Percentiles rank a stretch among this genome's conserved stretches.
Evolutionary conservation across 2,888 invertebrate genomes (phyloP).

Genomic region (Germaria angustata): DNA sequence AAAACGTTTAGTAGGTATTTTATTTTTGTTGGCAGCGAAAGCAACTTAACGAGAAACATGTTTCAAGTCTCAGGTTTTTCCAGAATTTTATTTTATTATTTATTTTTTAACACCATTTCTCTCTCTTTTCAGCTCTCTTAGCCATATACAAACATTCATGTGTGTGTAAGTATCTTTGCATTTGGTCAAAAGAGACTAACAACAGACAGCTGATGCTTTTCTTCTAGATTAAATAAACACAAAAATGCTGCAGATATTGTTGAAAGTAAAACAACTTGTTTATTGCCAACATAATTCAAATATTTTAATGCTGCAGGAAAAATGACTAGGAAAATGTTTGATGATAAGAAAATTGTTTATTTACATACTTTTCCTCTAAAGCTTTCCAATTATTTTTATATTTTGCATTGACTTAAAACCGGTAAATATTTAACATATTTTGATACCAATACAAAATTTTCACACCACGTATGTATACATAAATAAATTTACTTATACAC

Average conservation of each 20-base stretch:
- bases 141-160: background rate
- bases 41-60: slow-evolving; percentile 58
- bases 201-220: slow-evolving; percentile 49
- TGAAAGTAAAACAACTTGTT: slow-evolving; percentile 51
- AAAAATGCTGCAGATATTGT: slow-evolving; percentile 12
- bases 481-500: no score
- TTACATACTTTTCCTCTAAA: slow-evolving; percentile 7
- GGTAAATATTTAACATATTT: background rate
- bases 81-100: slow-evolving; percentile 16
- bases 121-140: slow-evolving; percentile 33
- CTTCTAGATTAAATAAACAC: slow-evolving; percentile 11
- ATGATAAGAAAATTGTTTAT: background rate
- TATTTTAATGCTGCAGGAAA: slow-evolving; percentile 32
- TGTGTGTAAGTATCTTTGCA: background rate
- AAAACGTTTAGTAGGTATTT: slow-evolving; percentile 57
- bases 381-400: slow-evolving; percentile 11
- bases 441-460: background rate
- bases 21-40: slow-evolving; percentile 53
- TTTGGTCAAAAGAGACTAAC: slow-evolving; percentile 30
- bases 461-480: no score
- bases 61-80: slow-evolving; percentile 22
- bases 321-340: background rate
- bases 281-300: slow-evolving; percentile 27
- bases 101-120: slow-evolving; percentile 27
- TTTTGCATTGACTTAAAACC: background rate